phyloP scores from a whole-genome alignment of 1,140 invertebrate genomes.

The Arion vulgaris region DNA sequence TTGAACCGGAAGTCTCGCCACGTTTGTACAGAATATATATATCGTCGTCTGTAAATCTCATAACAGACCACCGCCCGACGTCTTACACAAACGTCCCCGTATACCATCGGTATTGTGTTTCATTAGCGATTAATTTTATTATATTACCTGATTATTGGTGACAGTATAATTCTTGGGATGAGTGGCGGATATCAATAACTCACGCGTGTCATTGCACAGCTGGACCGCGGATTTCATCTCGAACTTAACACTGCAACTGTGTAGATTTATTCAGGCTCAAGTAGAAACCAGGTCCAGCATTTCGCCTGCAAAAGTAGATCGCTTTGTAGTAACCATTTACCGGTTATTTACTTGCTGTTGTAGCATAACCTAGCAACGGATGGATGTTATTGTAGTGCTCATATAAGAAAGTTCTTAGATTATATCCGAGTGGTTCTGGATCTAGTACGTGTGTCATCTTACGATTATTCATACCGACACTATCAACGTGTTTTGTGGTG shows the following conservation, averaged over 20 bases:
- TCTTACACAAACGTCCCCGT: not conserved
- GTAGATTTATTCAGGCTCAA: not conserved
- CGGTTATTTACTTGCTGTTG: not conserved
- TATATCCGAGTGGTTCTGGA: too few relatives aligned
- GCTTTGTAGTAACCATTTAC: not conserved
- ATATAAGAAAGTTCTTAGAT: too few relatives aligned
- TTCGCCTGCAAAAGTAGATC: not conserved
- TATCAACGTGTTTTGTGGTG: too few relatives aligned
- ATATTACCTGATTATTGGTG: not conserved
- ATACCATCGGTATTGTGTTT: not conserved
- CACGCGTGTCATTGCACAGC: not conserved
- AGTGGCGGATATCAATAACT: not conserved
- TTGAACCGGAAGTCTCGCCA: not conserved
- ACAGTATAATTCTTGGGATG: too few relatives aligned
- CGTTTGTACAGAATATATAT: not conserved
- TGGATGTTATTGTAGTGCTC: too few relatives aligned
- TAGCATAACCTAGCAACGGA: not conserved
- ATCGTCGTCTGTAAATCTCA: too few relatives aligned
- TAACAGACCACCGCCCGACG: not conserved
- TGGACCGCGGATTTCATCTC: not conserved
- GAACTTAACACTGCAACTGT: not conserved
- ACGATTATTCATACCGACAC: too few relatives aligned
- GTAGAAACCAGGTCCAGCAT: not conserved
- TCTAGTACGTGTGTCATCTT: too few relatives aligned
- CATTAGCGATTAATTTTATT: not conserved